phyloP scores from a whole-genome alignment of 2,888 invertebrate species.

The Idaea biselata region DNA sequence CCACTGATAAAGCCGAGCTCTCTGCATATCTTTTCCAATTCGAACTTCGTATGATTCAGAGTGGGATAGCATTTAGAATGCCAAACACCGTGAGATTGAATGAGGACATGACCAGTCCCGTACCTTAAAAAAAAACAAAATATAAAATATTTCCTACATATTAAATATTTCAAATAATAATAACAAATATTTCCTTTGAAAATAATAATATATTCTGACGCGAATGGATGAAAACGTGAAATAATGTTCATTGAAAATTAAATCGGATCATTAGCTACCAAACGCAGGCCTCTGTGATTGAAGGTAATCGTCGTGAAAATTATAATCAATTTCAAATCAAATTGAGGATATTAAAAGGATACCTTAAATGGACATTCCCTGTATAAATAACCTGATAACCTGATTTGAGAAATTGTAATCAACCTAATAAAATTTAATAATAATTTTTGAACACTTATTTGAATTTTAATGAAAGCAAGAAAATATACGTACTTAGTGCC shows the following conservation, averaged over 20 bases:
- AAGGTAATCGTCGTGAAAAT: too few relatives aligned
- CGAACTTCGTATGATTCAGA: conserved; percentile 70
- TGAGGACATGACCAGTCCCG: conserved; percentile 84
- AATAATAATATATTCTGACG: not conserved
- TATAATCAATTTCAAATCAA: not conserved
- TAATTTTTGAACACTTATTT: conserved; percentile 2
- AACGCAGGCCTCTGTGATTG: not conserved
- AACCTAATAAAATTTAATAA: conserved; percentile 1
- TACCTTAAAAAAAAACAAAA: conserved; percentile 48
- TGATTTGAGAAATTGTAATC: not conserved
- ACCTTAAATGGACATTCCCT: not conserved
- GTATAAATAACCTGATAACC: not conserved
- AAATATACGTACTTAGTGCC: conserved; percentile 57
- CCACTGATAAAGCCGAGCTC: conserved; percentile 82
- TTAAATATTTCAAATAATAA: too few relatives aligned
- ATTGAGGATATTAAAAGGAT: not conserved
- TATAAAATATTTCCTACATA: not conserved
- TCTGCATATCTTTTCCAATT: conserved; percentile 82
- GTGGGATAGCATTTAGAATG: conserved; percentile 85
- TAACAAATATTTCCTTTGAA: not conserved
- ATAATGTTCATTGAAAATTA: not conserved
- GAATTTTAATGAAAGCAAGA: conserved; percentile 3
- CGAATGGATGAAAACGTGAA: not conserved
- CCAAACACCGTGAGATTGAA: conserved; percentile 85
- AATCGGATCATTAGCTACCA: not conserved